phyloP scores from a whole-genome alignment of 2,113 vertebrate species.

The Sander vitreus region DNA sequence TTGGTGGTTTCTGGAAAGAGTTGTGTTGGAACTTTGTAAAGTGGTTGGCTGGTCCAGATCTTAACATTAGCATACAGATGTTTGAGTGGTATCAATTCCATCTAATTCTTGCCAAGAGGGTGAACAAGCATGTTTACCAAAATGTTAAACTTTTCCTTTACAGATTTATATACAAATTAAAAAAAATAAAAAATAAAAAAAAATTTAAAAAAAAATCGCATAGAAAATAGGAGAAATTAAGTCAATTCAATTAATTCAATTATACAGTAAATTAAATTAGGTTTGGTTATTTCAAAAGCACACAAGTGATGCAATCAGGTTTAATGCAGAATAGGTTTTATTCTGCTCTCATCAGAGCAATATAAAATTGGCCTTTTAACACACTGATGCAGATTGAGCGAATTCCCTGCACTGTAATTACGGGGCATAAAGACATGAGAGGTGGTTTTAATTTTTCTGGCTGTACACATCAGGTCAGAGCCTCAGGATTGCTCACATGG shows the following conservation, averaged over 20 bases:
- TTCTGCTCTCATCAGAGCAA: neutral
- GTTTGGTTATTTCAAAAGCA: neutral
- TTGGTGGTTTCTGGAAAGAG: neutral
- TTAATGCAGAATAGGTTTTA: neutral
- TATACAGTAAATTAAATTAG: neutral
- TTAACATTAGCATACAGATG: neutral
- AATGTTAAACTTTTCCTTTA: neutral
- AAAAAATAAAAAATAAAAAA: neutral
- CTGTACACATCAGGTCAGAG: neutral
- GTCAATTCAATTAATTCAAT: neutral
- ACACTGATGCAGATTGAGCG: neutral
- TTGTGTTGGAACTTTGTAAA: neutral
- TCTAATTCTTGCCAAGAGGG: neutral
- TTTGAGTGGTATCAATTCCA: neutral
- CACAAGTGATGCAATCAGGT: neutral
- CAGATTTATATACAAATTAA: too few species aligned
- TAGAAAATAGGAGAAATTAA: neutral
- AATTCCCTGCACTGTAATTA: slow-evolving; percentile 33
- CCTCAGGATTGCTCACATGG: neutral
- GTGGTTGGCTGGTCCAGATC: too few species aligned
- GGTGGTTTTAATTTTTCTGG: slow-evolving; percentile 50
- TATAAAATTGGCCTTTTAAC: neutral
- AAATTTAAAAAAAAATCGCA: neutral
- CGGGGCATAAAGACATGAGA: slow-evolving; percentile 4
- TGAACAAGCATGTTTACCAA: neutral